phyloP scores from a whole-genome alignment of 2,113 vertebrate genomes.

The Apeltes quadracus region DNA sequence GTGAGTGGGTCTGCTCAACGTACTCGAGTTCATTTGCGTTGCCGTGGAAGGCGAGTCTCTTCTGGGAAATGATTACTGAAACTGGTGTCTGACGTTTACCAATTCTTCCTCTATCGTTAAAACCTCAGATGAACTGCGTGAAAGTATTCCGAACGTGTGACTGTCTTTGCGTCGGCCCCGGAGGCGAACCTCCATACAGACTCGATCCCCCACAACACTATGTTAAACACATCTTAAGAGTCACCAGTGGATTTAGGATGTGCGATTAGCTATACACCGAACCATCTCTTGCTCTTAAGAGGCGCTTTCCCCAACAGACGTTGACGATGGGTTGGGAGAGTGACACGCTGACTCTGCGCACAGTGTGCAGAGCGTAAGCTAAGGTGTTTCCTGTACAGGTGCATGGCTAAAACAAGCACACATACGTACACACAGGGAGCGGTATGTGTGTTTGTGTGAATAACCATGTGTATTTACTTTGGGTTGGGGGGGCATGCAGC shows the following conservation, averaged over 20 bases:
- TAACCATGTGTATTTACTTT: conserved; percentile 80
- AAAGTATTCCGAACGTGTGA: conserved; percentile 60
- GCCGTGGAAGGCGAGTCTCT: conserved; percentile 40
- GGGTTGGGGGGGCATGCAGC: conserved; percentile 91
- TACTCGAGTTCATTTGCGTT: conserved; percentile 35
- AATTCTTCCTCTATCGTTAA: conserved; percentile 40
- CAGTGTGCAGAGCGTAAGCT: conserved; percentile 59
- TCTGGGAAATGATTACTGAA: conserved; percentile 44
- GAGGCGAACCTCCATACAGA: conserved; percentile 37
- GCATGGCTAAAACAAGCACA: conserved; percentile 69
- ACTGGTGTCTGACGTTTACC: conserved; percentile 34
- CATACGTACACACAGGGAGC: conserved; percentile 73
- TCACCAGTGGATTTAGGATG: conserved; percentile 60
- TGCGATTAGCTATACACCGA: conserved; percentile 61
- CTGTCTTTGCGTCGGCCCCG: conserved; percentile 36
- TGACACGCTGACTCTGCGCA: conserved; percentile 48
- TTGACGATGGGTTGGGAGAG: conserved; percentile 62
- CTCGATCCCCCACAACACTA: conserved; percentile 51
- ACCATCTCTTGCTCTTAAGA: conserved; percentile 56
- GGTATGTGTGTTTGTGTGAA: conserved; percentile 70
- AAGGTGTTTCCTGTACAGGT: conserved; percentile 54
- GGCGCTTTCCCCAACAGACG: conserved; percentile 54
- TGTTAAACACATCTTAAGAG: conserved; percentile 64
- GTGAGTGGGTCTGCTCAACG: conserved; percentile 36
- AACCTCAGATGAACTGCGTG: conserved; percentile 34